These are phyloP conservation scores for Masticophis lateralis DNA, from an alignment of 2,797 vertebrate genomes.

Conservation along the genomic window DNA sequence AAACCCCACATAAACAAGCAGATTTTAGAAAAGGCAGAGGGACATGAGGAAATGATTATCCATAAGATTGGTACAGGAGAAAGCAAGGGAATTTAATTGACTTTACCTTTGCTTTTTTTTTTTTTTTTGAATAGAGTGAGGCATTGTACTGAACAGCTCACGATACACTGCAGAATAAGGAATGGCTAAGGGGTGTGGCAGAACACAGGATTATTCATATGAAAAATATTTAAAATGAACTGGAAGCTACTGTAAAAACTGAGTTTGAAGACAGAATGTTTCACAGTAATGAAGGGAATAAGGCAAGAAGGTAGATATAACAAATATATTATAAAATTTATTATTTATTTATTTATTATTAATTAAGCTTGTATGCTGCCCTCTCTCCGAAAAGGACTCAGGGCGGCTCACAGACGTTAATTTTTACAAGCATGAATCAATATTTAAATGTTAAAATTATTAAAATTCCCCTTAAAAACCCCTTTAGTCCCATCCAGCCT, in stretches of 20 bases:
- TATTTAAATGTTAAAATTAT: no score
- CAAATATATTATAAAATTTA: neutral
- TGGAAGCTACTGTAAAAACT: neutral
- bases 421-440: no score
- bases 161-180: neutral
- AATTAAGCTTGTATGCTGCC: no score
- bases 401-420: no score
- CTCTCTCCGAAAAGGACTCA: no score
- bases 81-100: neutral
- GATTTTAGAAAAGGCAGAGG: neutral
- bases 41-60: neutral
- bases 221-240: neutral
- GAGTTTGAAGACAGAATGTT: neutral
- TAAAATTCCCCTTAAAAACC: no score
- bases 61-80: neutral
- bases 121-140: neutral
- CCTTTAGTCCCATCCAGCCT: no score
- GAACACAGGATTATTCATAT: neutral
- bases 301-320: neutral
- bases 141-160: neutral
- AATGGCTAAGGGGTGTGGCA: neutral
- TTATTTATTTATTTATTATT: no score
- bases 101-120: neutral
- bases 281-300: neutral
- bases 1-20: neutral